Evolutionary conservation across 2,113 vertebrate genomes (phyloP).

Genomic region (Microcebus jonahi): DNA sequence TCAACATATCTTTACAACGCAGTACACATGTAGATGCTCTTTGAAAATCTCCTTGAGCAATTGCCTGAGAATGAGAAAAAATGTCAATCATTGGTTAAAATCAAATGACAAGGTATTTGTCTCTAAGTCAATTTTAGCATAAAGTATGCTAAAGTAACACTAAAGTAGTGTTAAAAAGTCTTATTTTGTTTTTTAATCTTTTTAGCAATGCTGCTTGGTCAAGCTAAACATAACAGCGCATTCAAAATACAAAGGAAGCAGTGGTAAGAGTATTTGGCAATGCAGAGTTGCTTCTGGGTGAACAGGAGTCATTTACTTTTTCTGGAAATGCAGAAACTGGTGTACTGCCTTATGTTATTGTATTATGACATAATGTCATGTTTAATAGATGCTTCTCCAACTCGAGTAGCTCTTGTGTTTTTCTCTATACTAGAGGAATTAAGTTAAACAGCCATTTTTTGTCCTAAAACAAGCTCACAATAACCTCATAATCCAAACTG

Average conservation of each 20-base stretch:
- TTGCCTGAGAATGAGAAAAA: constrained; percentile 85
- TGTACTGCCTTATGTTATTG: neutral
- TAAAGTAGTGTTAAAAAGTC: neutral
- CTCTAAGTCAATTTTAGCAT: constrained; percentile 31
- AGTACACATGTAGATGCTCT: constrained; percentile 86
- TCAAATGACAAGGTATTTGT: constrained; percentile 38
- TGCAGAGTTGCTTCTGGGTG: neutral
- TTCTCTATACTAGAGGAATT: neutral
- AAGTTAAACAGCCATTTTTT: neutral
- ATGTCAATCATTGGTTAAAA: constrained; percentile 57
- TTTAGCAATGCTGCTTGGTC: neutral
- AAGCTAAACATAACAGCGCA: neutral
- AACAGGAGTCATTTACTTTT: neutral
- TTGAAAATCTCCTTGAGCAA: constrained; percentile 90
- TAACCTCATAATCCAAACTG: neutral
- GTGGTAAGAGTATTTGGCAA: neutral
- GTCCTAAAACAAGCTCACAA: neutral
- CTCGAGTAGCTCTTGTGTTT: neutral
- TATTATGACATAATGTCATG: neutral
- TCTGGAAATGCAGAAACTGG: constrained; percentile 20
- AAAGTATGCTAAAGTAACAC: no score
- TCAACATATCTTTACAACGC: constrained; percentile 94
- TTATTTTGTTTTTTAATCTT: constrained; percentile 26
- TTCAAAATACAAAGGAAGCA: constrained; percentile 28
- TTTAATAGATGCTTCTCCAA: neutral